Evolutionary conservation across 2,797 vertebrate species (phyloP).

Genomic region (Hirundo rustica): DNA sequence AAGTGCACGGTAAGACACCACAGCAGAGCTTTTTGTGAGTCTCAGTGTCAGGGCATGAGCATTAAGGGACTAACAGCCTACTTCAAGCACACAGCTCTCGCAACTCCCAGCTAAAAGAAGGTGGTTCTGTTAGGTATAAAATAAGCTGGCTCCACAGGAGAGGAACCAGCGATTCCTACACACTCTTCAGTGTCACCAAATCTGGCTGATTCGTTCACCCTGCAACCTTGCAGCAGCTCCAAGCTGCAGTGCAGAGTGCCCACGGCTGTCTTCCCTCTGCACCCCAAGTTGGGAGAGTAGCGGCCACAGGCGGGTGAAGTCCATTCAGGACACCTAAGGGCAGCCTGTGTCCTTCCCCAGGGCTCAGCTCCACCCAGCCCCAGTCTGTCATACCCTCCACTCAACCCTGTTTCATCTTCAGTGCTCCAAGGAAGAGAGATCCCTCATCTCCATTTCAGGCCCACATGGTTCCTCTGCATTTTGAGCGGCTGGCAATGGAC

Average conservation of each 20-base stretch:
- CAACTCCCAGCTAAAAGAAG: not conserved
- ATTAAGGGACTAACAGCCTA: not conserved
- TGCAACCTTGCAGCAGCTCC: not conserved
- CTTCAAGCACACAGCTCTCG: not conserved
- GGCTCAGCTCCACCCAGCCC: not conserved
- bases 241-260: not conserved
- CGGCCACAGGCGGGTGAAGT: not conserved
- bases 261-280: accelerated
- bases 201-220: not conserved
- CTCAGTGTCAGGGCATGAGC: not conserved
- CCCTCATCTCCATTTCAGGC: not conserved
- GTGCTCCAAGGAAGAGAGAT: not conserved
- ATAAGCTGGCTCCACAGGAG: not conserved
- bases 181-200: not conserved
- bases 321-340: not conserved
- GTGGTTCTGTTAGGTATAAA: not conserved
- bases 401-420: not conserved
- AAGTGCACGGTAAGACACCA: not conserved
- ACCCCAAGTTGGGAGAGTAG: accelerated
- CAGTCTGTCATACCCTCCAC: accelerated
- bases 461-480: accelerated
- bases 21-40: not conserved
- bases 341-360: not conserved
- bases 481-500: not conserved
- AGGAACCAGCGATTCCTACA: not conserved